A percentile compares a stretch with the other conserved stretches of the same genome.
Conservation (phyloP, 2,113 vertebrate species). For the Gavia stellata region DNA sequence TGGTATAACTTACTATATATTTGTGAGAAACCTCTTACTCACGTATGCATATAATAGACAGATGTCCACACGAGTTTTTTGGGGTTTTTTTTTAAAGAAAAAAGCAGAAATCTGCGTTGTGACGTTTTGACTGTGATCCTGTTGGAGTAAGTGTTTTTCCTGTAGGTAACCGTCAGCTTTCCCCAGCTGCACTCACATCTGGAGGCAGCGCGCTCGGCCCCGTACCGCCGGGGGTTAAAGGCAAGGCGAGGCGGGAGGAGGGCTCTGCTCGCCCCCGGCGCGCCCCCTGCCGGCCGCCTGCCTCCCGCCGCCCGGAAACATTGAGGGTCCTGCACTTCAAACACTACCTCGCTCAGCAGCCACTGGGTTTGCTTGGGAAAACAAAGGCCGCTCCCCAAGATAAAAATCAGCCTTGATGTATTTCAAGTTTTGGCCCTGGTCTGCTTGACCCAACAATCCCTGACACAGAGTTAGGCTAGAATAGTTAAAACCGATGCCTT, state of each 20-base stretch:
- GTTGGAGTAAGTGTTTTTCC: background rate
- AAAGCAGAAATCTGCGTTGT: fast-evolving
- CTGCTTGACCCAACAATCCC: background rate
- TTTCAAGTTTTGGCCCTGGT: background rate
- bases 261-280: background rate
- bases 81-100: background rate
- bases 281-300: background rate
- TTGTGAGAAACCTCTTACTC: background rate
- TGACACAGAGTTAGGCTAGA: background rate
- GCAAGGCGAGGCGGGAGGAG: too few species aligned
- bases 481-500: background rate
- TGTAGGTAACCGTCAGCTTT: background rate
- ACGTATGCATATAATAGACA: fast-evolving
- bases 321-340: fast-evolving
- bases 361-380: background rate
- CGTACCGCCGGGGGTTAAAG: background rate
- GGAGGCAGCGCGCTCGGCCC: background rate
- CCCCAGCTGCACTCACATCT: background rate
- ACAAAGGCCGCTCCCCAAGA: background rate
- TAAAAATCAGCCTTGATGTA: fast-evolving
- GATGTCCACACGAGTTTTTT: fast-evolving
- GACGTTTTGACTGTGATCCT: too few species aligned
- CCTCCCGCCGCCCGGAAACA: background rate
- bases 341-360: background rate
- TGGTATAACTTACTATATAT: fast-evolving